These are phyloP conservation scores for Ceuthmochares aereus DNA, from an alignment of 2,113 vertebrate genomes.

Conservation along the genomic window DNA sequence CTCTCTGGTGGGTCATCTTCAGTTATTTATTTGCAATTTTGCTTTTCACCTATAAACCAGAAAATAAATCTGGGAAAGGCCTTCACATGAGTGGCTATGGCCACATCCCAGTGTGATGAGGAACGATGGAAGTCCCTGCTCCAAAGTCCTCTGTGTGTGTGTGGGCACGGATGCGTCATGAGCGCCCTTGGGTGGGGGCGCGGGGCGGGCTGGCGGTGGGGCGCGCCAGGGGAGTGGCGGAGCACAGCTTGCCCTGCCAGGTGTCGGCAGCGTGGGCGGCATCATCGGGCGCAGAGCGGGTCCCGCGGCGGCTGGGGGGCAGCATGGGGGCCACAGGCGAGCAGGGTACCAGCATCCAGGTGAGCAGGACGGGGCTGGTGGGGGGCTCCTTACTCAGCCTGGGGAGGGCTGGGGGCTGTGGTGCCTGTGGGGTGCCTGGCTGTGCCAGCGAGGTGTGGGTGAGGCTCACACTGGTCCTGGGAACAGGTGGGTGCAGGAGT, in stretches of 20 bases:
- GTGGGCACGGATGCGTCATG: neutral
- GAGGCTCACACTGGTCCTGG: neutral
- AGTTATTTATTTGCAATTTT: neutral
- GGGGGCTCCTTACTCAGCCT: neutral
- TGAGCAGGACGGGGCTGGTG: neutral
- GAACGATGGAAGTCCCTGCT: fast-evolving
- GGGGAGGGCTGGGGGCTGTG: neutral
- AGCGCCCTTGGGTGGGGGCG: neutral
- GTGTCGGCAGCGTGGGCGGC: neutral
- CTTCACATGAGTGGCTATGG: fast-evolving
- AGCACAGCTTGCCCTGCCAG: neutral
- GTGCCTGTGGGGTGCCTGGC: neutral
- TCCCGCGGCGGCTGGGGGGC: neutral
- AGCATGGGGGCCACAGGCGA: neutral
- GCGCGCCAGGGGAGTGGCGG: neutral
- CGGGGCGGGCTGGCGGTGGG: neutral
- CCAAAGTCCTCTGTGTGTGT: neutral
- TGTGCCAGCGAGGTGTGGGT: neutral
- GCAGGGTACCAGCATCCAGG: conserved; percentile 8
- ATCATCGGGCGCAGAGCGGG: neutral
- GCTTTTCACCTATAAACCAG: neutral
- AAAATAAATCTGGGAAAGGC: neutral
- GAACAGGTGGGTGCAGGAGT: neutral
- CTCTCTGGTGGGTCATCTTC: neutral
- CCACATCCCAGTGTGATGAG: fast-evolving